Evolutionary conservation across 2,888 invertebrate species (phyloP).

Genomic region (Dicranocentrus wangi): DNA sequence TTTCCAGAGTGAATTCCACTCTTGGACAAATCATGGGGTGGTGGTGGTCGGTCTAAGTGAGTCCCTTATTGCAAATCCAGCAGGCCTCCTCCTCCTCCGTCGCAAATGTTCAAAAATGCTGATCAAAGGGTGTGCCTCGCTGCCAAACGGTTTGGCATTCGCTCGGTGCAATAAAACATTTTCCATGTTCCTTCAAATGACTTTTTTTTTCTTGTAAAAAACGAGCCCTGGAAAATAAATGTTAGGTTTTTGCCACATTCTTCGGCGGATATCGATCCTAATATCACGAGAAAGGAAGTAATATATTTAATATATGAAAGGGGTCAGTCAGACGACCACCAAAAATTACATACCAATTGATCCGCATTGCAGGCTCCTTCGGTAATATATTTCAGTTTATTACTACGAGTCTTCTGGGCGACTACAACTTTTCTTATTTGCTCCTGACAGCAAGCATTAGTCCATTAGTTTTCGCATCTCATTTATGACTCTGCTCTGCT

Average conservation of each 20-base stretch:
- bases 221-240: slow-evolving; percentile 30
- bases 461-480: slow-evolving; percentile 34
- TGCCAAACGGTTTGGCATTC: slow-evolving; percentile 64
- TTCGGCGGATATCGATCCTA: slow-evolving; percentile 58
- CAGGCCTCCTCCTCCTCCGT: no score
- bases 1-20: slow-evolving; percentile 1
- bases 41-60: neutral
- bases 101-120: slow-evolving; percentile 25
- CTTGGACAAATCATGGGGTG: neutral
- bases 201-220: slow-evolving; percentile 51
- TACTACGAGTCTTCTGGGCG: neutral
- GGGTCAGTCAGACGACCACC: slow-evolving; percentile 57
- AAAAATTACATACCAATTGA: slow-evolving; percentile 60
- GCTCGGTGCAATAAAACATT: slow-evolving; percentile 60
- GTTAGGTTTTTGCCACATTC: slow-evolving; percentile 49
- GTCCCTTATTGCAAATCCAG: no score
- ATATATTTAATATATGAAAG: slow-evolving; percentile 51
- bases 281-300: slow-evolving; percentile 34
- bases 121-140: slow-evolving; percentile 35
- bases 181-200: slow-evolving; percentile 47
- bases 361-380: slow-evolving; percentile 58
- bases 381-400: slow-evolving; percentile 28
- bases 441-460: slow-evolving; percentile 22
- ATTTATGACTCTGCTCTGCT: slow-evolving; percentile 39
- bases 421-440: slow-evolving; percentile 38